These are phyloP conservation scores for Acrobasis suavella DNA, from an alignment of 2,888 invertebrate genomes.

Conservation along the genomic window DNA sequence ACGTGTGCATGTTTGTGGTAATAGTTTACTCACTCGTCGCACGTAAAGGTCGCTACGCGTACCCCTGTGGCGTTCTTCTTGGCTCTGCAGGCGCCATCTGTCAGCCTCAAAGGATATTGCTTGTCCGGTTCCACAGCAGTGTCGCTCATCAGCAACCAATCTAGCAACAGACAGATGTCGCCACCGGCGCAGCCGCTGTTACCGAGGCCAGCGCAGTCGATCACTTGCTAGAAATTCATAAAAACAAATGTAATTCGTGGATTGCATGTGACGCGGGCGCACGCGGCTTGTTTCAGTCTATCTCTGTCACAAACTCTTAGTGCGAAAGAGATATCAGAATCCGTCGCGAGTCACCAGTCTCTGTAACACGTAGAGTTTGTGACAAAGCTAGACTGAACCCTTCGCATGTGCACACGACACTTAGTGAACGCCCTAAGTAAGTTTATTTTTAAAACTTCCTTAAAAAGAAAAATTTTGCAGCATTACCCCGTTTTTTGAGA, in stretches of 20 bases:
- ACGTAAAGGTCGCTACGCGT: slow-evolving; percentile 81
- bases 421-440: no score
- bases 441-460: no score
- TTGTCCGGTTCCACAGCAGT: slow-evolving; percentile 80
- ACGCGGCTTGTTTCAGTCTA: no score
- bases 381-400: no score
- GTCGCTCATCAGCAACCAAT: slow-evolving; percentile 85
- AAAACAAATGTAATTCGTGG: background rate
- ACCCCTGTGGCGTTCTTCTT: slow-evolving; percentile 71
- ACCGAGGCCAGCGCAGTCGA: slow-evolving; percentile 89
- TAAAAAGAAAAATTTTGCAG: no score
- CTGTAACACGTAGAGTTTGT: no score
- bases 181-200: slow-evolving; percentile 91
- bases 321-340: no score
- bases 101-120: slow-evolving; percentile 84
- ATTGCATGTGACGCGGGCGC: no score
- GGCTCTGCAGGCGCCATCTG: slow-evolving; percentile 67
- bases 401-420: no score
- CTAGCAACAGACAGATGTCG: slow-evolving; percentile 88
- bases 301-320: no score
- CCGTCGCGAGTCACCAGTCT: no score
- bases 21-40: slow-evolving; percentile 84
- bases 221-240: slow-evolving; percentile 79
- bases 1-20: background rate
- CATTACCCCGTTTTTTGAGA: no score